These are phyloP conservation scores for Cerastis leucographa DNA, from an alignment of 2,888 invertebrate genomes.

Conservation along the genomic window DNA sequence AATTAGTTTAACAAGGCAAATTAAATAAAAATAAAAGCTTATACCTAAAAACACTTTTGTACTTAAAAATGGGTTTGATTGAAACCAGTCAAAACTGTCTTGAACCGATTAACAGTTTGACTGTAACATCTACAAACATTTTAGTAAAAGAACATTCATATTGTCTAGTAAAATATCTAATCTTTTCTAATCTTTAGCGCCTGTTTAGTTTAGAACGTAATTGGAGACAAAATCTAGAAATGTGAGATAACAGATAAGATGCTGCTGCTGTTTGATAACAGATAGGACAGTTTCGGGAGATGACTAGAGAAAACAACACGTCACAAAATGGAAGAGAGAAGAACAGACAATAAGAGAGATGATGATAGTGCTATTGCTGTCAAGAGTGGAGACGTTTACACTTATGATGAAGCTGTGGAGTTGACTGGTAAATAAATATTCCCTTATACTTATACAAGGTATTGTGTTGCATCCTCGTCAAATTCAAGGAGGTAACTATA, in stretches of 20 bases:
- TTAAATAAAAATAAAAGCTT: too few relatives aligned
- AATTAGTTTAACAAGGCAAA: too few relatives aligned
- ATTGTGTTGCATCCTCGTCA: too few relatives aligned
- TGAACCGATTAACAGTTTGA: background rate
- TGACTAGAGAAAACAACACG: constrained; percentile 3
- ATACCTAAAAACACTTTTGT: background rate
- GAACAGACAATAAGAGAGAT: background rate
- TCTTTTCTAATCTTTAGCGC: background rate
- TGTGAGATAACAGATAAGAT: constrained; percentile 33
- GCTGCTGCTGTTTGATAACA: constrained; percentile 7
- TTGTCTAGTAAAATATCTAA: background rate
- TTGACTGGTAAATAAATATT: constrained; percentile 71
- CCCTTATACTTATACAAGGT: too few relatives aligned
- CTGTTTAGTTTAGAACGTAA: background rate
- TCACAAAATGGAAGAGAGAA: constrained; percentile 20
- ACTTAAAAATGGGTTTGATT: background rate
- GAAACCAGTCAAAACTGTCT: background rate
- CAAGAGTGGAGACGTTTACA: constrained; percentile 43
- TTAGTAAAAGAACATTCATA: background rate
- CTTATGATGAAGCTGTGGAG: constrained; percentile 78
- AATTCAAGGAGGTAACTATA: too few relatives aligned
- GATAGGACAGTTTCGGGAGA: constrained; percentile 31
- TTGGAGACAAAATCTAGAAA: background rate
- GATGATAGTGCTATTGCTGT: background rate
- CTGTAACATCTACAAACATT: background rate